Conservation (phyloP, 2,888 invertebrate genomes). For the Cistogaster globosa region DNA sequence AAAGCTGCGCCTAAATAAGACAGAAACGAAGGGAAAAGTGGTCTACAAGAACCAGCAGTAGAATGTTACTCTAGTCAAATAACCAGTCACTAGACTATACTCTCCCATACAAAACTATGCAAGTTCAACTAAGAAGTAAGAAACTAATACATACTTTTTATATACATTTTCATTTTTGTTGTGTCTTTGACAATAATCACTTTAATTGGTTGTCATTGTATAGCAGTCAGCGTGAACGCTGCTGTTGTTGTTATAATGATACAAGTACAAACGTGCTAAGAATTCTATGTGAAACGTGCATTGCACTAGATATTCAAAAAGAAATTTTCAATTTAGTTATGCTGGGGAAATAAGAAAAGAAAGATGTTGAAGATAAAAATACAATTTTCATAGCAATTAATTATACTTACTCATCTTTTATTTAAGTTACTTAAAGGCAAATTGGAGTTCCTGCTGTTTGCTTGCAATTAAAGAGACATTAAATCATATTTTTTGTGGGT, state of each 20-base stretch:
- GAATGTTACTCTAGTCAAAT: too few relatives aligned
- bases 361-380: background rate
- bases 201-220: slow-evolving; percentile 77
- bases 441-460: slow-evolving; percentile 24
- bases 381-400: slow-evolving; percentile 62
- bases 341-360: background rate
- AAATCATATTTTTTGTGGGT: slow-evolving; percentile 15
- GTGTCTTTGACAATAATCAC: slow-evolving; percentile 76
- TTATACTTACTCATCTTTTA: slow-evolving; percentile 39
- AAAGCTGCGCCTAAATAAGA: too few relatives aligned
- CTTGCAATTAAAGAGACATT: slow-evolving; percentile 16
- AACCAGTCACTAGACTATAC: too few relatives aligned
- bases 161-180: slow-evolving; percentile 8
- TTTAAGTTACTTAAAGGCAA: slow-evolving; percentile 31
- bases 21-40: too few relatives aligned
- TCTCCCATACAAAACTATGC: too few relatives aligned
- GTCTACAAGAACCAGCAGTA: too few relatives aligned
- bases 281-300: slow-evolving; percentile 41
- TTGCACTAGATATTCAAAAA: slow-evolving; percentile 10
- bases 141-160: too few relatives aligned
- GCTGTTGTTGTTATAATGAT: slow-evolving; percentile 38
- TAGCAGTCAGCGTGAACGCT: slow-evolving; percentile 14
- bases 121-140: too few relatives aligned
- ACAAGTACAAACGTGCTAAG: slow-evolving; percentile 58
- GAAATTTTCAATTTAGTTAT: slow-evolving; percentile 37